A percentile compares a stretch with the other conserved stretches of the same genome.
Conservation (phyloP, 2,797 vertebrate genomes). For the Toxotes lorentzi region DNA sequence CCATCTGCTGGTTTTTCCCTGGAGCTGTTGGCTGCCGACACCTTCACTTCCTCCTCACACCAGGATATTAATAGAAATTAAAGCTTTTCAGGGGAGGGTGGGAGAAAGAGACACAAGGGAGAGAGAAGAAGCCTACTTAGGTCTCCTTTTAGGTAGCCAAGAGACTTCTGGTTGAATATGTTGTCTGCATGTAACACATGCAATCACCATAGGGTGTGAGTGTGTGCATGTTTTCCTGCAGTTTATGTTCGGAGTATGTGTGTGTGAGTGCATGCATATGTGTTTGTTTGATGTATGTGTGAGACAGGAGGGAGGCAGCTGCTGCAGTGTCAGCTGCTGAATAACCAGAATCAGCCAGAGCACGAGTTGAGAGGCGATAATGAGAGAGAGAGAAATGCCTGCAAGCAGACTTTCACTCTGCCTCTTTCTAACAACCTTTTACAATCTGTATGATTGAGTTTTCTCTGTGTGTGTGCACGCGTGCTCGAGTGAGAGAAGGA, state of each 20-base stretch:
- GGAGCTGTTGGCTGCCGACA: slow-evolving; percentile 49
- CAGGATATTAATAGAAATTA: slow-evolving; percentile 65
- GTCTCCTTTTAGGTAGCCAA: slow-evolving; percentile 25
- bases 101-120: slow-evolving; percentile 1
- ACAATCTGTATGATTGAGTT: slow-evolving; percentile 3
- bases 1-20: slow-evolving; percentile 48
- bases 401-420: slow-evolving; percentile 20
- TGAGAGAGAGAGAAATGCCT: slow-evolving; percentile 55
- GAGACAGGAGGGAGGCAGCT: slow-evolving; percentile 58
- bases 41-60: slow-evolving; percentile 55
- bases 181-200: slow-evolving; percentile 29
- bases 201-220: slow-evolving; percentile 1
- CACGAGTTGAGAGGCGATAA: slow-evolving; percentile 62
- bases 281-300: slow-evolving; percentile 10
- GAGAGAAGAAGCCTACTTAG: slow-evolving; percentile 32
- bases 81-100: slow-evolving; percentile 33
- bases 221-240: slow-evolving; percentile 17
- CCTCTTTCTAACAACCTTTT: slow-evolving; percentile 8
- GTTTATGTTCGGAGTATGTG: neutral
- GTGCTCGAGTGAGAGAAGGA: neutral
- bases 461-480: neutral
- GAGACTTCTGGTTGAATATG: slow-evolving; percentile 33
- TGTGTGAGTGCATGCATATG: neutral
- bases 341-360: slow-evolving; percentile 47
- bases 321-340: slow-evolving; percentile 51